Evolutionary conservation across 2,113 vertebrate genomes (phyloP).

Genomic region (Rhea americana): DNA sequence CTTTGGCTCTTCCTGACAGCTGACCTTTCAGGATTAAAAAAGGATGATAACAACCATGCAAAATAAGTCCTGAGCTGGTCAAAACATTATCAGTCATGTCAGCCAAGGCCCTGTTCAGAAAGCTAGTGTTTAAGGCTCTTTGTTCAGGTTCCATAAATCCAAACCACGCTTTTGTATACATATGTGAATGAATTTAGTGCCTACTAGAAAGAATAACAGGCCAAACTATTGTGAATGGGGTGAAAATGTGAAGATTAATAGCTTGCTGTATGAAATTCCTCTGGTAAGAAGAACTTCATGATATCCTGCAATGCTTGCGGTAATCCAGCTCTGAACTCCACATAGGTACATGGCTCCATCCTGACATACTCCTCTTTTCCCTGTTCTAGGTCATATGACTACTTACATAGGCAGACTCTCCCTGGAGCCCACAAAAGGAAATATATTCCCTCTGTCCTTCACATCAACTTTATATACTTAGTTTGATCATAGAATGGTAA

Average conservation of each 20-base stretch:
- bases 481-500: too few species aligned
- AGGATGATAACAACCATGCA: conserved; percentile 7
- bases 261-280: background rate
- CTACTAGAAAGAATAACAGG: background rate
- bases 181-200: background rate
- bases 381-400: background rate
- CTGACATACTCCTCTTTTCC: background rate
- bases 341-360: background rate
- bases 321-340: background rate
- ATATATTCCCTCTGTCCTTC: background rate
- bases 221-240: background rate
- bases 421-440: background rate
- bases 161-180: background rate
- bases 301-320: background rate
- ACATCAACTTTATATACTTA: background rate
- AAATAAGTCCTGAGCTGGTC: conserved; percentile 1
- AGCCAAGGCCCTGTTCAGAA: background rate
- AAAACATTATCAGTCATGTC: background rate
- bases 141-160: background rate
- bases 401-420: background rate
- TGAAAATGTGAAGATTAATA: background rate
- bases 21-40: conserved; percentile 39
- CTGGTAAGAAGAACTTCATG: background rate
- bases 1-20: background rate
- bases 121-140: background rate